Conservation (phyloP, 2,113 vertebrate species). For the Cettia cetti region DNA sequence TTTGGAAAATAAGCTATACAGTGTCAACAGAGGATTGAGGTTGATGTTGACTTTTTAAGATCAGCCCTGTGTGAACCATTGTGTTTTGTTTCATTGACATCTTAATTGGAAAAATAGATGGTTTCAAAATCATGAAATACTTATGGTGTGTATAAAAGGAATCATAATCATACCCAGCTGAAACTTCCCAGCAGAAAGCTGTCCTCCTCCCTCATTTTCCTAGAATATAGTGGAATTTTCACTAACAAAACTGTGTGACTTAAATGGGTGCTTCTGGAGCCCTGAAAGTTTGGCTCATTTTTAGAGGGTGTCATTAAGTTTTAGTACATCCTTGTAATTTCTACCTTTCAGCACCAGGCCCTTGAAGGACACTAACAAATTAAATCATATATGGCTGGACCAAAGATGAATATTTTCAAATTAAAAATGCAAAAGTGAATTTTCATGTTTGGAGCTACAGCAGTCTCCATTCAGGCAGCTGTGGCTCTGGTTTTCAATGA, state of each 20-base stretch:
- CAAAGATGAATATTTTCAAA: background rate
- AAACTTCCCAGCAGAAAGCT: background rate
- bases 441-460: background rate
- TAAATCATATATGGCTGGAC: background rate
- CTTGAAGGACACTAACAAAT: background rate
- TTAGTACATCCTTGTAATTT: background rate
- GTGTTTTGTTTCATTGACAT: background rate
- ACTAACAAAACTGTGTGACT: background rate
- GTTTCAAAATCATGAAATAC: background rate
- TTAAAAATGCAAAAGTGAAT: background rate
- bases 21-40: background rate
- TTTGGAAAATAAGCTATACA: conserved; percentile 10
- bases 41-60: background rate
- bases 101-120: conserved; percentile 13
- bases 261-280: background rate
- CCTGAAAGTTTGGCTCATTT: background rate
- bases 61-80: background rate
- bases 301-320: background rate
- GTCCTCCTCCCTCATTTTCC: background rate
- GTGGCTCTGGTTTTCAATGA: background rate
- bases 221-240: background rate
- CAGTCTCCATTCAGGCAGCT: background rate
- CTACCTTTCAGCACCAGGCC: background rate
- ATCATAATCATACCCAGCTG: background rate
- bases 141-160: background rate